Evolutionary conservation across 1,140 invertebrate species (phyloP).

Genomic region (Halictus rubicundus): DNA sequence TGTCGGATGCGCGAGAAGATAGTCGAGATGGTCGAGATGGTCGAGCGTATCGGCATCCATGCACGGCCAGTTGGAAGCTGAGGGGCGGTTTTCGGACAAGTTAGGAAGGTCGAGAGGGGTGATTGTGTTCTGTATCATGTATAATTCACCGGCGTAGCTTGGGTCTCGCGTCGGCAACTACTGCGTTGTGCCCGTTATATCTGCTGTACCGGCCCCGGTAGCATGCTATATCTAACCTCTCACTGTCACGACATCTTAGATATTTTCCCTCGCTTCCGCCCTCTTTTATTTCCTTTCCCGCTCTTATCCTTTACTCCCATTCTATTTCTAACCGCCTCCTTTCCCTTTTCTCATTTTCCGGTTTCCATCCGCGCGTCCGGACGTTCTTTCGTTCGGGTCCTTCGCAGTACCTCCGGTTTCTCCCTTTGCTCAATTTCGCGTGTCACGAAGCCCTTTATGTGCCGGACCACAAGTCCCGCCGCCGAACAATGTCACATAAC

Average conservation of each 20-base stretch:
- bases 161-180: constrained; percentile 71
- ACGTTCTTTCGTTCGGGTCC: constrained; percentile 28
- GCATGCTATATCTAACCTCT: constrained; percentile 59
- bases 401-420: background rate
- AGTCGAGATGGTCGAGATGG: constrained; percentile 51
- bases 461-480: constrained; percentile 27
- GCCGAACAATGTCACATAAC: constrained; percentile 60
- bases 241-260: constrained; percentile 62
- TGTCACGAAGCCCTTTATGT: constrained; percentile 60
- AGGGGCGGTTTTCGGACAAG: constrained; percentile 64
- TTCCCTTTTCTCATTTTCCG: background rate
- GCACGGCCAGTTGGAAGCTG: constrained; percentile 60
- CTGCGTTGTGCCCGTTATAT: constrained; percentile 67
- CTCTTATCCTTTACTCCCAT: constrained; percentile 5
- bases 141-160: constrained; percentile 76
- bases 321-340: constrained; percentile 36
- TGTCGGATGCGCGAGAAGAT: constrained; percentile 52
- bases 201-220: constrained; percentile 59
- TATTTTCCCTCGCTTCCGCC: constrained; percentile 41
- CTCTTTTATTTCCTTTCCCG: background rate
- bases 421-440: constrained; percentile 64
- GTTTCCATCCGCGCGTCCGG: constrained; percentile 36
- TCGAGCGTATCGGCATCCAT: constrained; percentile 56
- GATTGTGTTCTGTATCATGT: constrained; percentile 78
- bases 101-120: constrained; percentile 65